A percentile compares a stretch with the other conserved stretches of the same genome.
Conservation (phyloP, 2,888 invertebrate genomes). For the Hypomecis punctinalis region DNA sequence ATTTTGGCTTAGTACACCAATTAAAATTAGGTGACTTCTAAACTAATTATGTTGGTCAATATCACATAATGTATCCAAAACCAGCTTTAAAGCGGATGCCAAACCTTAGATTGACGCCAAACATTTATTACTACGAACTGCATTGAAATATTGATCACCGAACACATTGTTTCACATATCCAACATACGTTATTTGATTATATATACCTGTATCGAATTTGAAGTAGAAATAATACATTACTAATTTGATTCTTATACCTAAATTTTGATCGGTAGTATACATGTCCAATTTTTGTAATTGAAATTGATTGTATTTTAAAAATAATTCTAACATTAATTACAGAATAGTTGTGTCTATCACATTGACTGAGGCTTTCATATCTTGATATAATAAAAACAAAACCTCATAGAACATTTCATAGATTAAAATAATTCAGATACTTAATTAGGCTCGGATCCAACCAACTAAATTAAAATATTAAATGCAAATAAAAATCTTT, state of each 20-base stretch:
- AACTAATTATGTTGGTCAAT: not conserved
- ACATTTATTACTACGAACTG: conserved; percentile 5
- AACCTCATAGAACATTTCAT: conserved; percentile 43
- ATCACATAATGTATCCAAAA: not conserved
- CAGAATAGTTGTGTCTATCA: conserved; percentile 56
- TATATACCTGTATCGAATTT: conserved; percentile 38
- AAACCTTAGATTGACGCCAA: not conserved
- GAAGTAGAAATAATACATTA: conserved; percentile 31
- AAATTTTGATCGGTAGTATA: conserved; percentile 42
- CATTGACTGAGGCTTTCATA: conserved; percentile 47
- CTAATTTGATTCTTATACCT: conserved; percentile 36
- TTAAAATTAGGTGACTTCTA: too few species aligned
- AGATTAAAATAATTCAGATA: conserved; percentile 57
- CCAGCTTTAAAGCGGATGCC: not conserved
- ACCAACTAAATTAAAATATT: conserved; percentile 64
- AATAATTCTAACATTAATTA: conserved; percentile 42
- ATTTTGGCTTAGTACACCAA: too few species aligned
- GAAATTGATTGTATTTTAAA: conserved; percentile 40
- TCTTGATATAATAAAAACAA: conserved; percentile 19
- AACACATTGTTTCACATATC: conserved; percentile 12
- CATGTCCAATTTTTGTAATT: conserved; percentile 29
- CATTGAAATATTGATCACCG: conserved; percentile 8
- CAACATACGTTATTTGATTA: conserved; percentile 19
- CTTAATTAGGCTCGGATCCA: conserved; percentile 69
- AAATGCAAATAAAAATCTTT: conserved; percentile 70